These are phyloP conservation scores for Pharmacophagus antenor DNA, from an alignment of 2,888 invertebrate species.

Conservation along the genomic window DNA sequence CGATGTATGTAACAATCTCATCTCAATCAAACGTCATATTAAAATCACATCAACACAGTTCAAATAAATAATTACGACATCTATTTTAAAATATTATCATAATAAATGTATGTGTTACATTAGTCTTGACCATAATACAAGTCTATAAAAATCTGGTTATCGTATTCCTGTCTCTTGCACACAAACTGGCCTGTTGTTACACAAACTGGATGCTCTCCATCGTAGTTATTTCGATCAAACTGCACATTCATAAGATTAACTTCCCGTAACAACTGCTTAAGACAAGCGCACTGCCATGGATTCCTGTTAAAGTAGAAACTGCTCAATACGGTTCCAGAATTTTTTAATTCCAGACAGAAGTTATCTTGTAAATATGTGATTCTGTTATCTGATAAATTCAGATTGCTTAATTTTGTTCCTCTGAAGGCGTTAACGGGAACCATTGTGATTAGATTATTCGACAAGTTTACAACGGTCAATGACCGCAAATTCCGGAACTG, in stretches of 20 bases:
- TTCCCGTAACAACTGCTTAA: slow-evolving; percentile 58
- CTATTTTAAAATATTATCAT: neutral
- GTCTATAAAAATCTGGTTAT: slow-evolving; percentile 19
- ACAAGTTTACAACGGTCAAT: slow-evolving; percentile 53
- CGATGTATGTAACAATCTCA: no score
- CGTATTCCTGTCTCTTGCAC: slow-evolving; percentile 52
- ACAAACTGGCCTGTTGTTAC: slow-evolving; percentile 49
- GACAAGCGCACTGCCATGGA: slow-evolving; percentile 69
- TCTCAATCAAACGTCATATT: no score
- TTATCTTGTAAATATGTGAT: slow-evolving; percentile 62
- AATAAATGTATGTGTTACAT: neutral
- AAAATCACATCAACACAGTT: no score
- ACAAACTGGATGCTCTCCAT: slow-evolving; percentile 57
- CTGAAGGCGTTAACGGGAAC: slow-evolving; percentile 58
- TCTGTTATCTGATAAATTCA: slow-evolving; percentile 60
- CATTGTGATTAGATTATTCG: slow-evolving; percentile 54
- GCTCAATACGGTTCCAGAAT: slow-evolving; percentile 52
- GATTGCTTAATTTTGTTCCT: slow-evolving; percentile 51
- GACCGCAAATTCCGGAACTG: slow-evolving; percentile 51
- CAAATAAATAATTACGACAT: neutral
- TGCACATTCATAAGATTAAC: slow-evolving; percentile 50
- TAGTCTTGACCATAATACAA: slow-evolving; percentile 12
- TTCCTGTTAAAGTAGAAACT: slow-evolving; percentile 64
- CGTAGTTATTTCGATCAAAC: slow-evolving; percentile 53
- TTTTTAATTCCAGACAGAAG: slow-evolving; percentile 60